Evolutionary conservation across 2,113 vertebrate genomes (phyloP), one percentile per base, ranked within the genome.

Genomic region (Pseudorasbora parva): DNA sequence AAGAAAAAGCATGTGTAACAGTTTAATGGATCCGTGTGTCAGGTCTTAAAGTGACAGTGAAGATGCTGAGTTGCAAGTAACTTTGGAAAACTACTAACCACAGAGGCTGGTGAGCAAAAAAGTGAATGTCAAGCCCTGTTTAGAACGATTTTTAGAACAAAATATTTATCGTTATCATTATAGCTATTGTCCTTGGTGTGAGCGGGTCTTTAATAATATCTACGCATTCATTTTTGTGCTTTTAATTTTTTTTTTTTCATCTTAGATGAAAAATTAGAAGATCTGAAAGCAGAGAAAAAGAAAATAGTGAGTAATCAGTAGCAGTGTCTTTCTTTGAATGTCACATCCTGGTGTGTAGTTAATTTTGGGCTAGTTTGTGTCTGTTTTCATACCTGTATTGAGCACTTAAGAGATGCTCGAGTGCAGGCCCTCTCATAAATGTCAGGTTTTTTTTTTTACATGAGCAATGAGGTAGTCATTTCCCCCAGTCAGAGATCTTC

Each of bases 181-280:
- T 54, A 7, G 51, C 19, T 54, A 19, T 54, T 2, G 1, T 21
- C 17, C 51, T 21, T 54, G 51, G 51, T 54, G 51, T 54, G 17
- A 8, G 7, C 2, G 51, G 17, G 51, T 2, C 51, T 54, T 54
- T 54, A 54, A 54, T 23, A 4, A 11, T 43, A 37, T 54, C 33
- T 8, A 27, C 21, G 1, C 14, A 1, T 33, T 19, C 30, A 23
- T 72, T 33, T 75, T 19, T 25, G 4, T 80, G 15, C 57, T 79
- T 23, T 21, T 82, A 47, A n/a, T 21, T 19, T 25, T 45, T 19
- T 82, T 23, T 60, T 7, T 43, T 84, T 86, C 72, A 83, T 91
- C 91, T 91, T 85, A 99, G 98, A 97, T 96, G 97, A 98, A 86
- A 97, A 96, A 0, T 90, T 98, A 87, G 96, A 98, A 89, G 96